phyloP scores from a whole-genome alignment of 2,888 invertebrate species.

The Cephus sareptanus region DNA sequence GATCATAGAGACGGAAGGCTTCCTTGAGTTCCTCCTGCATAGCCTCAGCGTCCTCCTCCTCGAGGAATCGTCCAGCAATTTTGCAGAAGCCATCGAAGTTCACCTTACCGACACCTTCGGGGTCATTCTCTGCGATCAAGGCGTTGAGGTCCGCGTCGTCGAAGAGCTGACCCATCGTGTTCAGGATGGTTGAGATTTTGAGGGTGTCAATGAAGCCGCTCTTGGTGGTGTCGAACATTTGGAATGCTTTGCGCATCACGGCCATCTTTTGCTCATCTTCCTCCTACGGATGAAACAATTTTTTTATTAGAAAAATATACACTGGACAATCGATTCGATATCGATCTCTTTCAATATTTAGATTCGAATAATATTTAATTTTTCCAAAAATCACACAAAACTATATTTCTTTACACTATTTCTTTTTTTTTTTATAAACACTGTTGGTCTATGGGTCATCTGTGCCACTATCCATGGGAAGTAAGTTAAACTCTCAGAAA shows the following conservation, averaged over 20 bases:
- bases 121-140: constrained; percentile 91
- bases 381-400: not conserved
- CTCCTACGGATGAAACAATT: constrained; percentile 41
- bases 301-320: not conserved
- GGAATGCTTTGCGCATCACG: constrained; percentile 95
- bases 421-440: not conserved
- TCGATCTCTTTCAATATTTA: not conserved
- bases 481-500: not conserved
- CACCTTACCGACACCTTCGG: constrained; percentile 90
- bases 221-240: constrained; percentile 96
- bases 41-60: constrained; percentile 95
- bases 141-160: constrained; percentile 91
- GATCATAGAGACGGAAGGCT: constrained; percentile 97
- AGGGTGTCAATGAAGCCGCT: constrained; percentile 91
- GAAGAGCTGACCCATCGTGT: constrained; percentile 95
- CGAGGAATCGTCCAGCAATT: constrained; percentile 93
- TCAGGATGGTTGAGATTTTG: constrained; percentile 91
- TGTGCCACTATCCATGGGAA: not conserved
- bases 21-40: constrained; percentile 97
- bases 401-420: not conserved
- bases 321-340: not conserved
- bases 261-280: constrained; percentile 86
- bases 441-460: not conserved
- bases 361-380: not conserved
- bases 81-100: constrained; percentile 95